Evolutionary conservation across 2,113 vertebrate species (phyloP).

Genomic region (Macrotus californicus): DNA sequence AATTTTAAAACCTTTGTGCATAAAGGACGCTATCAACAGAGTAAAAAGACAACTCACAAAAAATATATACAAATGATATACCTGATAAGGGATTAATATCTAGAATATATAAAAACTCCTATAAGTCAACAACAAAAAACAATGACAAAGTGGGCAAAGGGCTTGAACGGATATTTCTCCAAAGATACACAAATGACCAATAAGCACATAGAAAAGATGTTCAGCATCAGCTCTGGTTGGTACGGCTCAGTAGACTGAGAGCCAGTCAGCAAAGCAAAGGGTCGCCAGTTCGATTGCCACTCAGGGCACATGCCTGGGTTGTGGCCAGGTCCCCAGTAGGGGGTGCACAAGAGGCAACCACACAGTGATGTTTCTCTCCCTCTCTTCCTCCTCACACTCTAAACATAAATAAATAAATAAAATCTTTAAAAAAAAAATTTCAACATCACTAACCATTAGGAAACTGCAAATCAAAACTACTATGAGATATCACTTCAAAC

Average conservation of each 20-base stretch:
- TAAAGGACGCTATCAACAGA: background rate
- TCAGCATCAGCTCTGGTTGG: background rate
- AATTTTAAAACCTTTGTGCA: background rate
- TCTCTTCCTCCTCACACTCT: no score
- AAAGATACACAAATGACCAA: background rate
- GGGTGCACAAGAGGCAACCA: no score
- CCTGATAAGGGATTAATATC: background rate
- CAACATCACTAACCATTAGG: background rate
- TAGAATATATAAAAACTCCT: background rate
- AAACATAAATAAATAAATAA: no score
- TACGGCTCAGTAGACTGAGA: no score
- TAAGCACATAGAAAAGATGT: background rate
- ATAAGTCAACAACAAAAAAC: background rate
- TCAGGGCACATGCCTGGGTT: no score
- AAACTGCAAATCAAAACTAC: slow-evolving; percentile 15
- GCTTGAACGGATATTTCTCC: background rate
- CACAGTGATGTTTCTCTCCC: no score
- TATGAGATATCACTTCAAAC: background rate
- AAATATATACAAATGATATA: background rate
- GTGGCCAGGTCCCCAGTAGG: no score
- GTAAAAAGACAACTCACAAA: background rate
- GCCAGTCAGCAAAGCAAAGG: no score
- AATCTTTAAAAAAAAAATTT: background rate
- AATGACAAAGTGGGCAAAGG: background rate
- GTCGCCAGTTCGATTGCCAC: no score